These are phyloP conservation scores for Agrypnus murinus DNA, from an alignment of 2,888 invertebrate species.

Conservation along the genomic window DNA sequence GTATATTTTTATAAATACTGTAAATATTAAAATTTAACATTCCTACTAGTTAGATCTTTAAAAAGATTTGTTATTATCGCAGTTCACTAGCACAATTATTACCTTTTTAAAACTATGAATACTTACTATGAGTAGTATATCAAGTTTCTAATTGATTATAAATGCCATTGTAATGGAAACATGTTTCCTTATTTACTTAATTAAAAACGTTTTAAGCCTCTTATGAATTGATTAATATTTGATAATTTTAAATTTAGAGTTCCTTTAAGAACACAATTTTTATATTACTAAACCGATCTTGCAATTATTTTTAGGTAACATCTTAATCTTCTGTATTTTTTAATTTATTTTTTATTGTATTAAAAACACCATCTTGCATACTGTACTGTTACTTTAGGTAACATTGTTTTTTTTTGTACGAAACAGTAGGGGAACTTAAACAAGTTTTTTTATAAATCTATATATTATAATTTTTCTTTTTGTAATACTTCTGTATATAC, in stretches of 20 bases:
- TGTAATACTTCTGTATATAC: slow-evolving; percentile 37
- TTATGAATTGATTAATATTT: background rate
- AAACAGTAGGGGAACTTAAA: slow-evolving; percentile 29
- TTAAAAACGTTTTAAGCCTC: slow-evolving; percentile 38
- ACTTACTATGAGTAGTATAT: slow-evolving; percentile 42
- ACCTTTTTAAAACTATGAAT: slow-evolving; percentile 40
- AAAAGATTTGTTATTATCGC: slow-evolving; percentile 44
- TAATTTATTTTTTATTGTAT: too few relatives aligned
- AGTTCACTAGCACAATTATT: slow-evolving; percentile 50
- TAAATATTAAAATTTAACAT: slow-evolving; percentile 65
- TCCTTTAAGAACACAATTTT: too few relatives aligned
- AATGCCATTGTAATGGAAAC: slow-evolving; percentile 24
- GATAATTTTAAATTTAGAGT: too few relatives aligned
- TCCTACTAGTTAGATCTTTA: slow-evolving; percentile 60
- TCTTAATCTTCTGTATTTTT: too few relatives aligned
- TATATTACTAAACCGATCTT: too few relatives aligned
- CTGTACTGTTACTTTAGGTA: background rate
- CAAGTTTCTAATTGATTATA: slow-evolving; percentile 40
- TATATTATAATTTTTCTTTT: slow-evolving; percentile 15
- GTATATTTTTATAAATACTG: slow-evolving; percentile 68
- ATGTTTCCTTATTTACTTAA: slow-evolving; percentile 27
- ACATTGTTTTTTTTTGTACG: background rate
- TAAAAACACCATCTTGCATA: too few relatives aligned
- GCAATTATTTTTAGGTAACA: too few relatives aligned
- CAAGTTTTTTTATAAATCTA: slow-evolving; percentile 46